Base-by-base conservation (phyloP, 2,113 vertebrate species). In the Lepisosteus oculatus region DNA sequence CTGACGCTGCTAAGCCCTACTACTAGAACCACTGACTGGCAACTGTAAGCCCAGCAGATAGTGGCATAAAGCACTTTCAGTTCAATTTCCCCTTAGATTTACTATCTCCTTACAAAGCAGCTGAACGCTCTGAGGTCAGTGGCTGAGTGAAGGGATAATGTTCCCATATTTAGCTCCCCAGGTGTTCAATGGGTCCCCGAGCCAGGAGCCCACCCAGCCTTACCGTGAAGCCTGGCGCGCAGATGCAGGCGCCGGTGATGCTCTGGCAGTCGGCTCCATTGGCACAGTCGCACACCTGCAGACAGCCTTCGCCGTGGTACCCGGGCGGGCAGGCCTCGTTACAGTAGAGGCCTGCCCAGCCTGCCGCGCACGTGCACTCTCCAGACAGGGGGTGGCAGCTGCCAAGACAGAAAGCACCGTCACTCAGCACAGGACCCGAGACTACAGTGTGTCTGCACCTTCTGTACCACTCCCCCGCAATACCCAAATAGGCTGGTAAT, bases 321-420 rank as follows among this genome's bases (percentile, higher is more conserved):
- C 96, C 95, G 0, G 90, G 83, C 0, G 95, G 93, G 79, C 97
- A 99, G 75, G 93, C 95, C 82, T 98, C 95, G 3, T 98, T 97
- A 90, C 97, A 99, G 89, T 95, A 95, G 61, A 90, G 93, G 45
- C 97, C 97, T 17, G 94, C 91, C 96, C 96, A 99, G 82, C 97
- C 97, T 0, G 93, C 88, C 72, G 90, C 90, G 87, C 97, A 99
- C 75, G 92, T 90, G 79, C 97, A 99, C 76, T 95, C 96, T 76
- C 97, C 97, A 65, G 96, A 96, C 76, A 99, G 87, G 0, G 97
- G 97, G 75, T 99, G 97, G 89, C 97, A 99, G 84, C 97, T 99
- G 74, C 69, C 78, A 17, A 74, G 72, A 78, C 80, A 61, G 69
- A 80, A 74, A 73, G 57, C 71, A 61, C 14, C 11, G 56, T 82